Evolutionary conservation across 2,113 vertebrate species (phyloP), one percentile per base, ranked within the genome.

Genomic region (Phaethon lepturus): DNA sequence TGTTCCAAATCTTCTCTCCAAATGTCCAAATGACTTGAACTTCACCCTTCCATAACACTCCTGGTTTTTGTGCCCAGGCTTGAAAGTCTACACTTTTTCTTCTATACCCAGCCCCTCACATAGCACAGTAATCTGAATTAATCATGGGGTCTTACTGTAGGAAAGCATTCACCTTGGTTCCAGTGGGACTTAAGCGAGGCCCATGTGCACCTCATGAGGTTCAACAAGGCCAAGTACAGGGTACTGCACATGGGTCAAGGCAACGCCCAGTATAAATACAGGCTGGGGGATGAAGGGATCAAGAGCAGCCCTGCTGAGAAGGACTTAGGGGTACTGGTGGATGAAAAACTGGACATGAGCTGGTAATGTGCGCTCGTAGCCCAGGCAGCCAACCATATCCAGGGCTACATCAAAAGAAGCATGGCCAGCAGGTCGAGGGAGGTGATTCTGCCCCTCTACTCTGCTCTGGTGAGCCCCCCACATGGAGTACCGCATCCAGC

Each of bases 311-410:
- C 33, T 53, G 58, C 5, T 0, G 25, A 84, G 38, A 53, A 58
- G 42, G 42, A 55, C 33, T 35, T 63, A 49, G 44, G 47, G 38
- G 8, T 45, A 6, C 20, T 31, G 58, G 25, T 45, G 10, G 25
- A 45, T 38, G 33, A 63, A 63, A 53, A 85, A 13, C 68, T 38
- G 25, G 20, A 31, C 16, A 19, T 45, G 25, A 73, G 10, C 29
- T 1, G 3, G 11, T 33, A 52, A 28, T 18, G 29, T 62, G 45
- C 2, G 1, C 16, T 55, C 22, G 1, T 31, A 64, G 26, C 16
- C 38, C 38, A 63, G 38, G 29, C 56, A 5, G 12, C 19, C 31
- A 73, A 29, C 9, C 2, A 4, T 31, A 20, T 45, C 20, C 81
- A 63, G 38, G 49, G 10, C 14, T 62, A 23, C 67, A 33, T 50